Evolutionary conservation across 2,888 invertebrate genomes (phyloP).

Genomic region (Ferdinandea cuprea): DNA sequence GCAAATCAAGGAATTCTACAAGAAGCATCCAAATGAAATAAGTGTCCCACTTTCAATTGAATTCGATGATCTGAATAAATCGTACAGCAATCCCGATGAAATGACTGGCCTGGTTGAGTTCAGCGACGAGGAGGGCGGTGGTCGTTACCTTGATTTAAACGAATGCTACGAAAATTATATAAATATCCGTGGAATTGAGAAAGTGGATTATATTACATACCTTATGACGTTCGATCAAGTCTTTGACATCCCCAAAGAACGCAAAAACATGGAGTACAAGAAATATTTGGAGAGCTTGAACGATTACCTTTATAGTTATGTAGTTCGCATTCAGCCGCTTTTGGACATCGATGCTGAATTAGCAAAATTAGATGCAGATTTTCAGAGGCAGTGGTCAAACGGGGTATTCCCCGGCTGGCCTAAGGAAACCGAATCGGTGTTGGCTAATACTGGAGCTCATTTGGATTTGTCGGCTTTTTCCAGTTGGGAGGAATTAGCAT

Average conservation of each 20-base stretch:
- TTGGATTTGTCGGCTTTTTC: slow-evolving; percentile 99
- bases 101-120: slow-evolving; percentile 96
- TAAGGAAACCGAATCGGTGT: slow-evolving; percentile 96
- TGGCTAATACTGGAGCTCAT: slow-evolving; percentile 97
- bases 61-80: slow-evolving; percentile 96
- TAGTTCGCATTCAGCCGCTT: slow-evolving; percentile 92
- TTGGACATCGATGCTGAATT: slow-evolving; percentile 92
- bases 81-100: slow-evolving; percentile 94
- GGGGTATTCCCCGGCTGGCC: slow-evolving; percentile 98
- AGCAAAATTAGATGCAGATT: slow-evolving; percentile 90
- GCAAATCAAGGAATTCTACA: slow-evolving; percentile 97
- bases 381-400: slow-evolving; percentile 93
- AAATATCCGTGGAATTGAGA: slow-evolving; percentile 98
- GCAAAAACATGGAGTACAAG: slow-evolving; percentile 93
- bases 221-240: slow-evolving; percentile 96
- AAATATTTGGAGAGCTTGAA: slow-evolving; percentile 92
- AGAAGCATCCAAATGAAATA: slow-evolving; percentile 97
- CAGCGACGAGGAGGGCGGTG: slow-evolving; percentile 99
- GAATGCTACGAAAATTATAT: slow-evolving; percentile 98
- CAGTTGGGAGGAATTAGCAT: slow-evolving; percentile 98
- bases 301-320: slow-evolving; percentile 93
- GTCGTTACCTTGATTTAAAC: slow-evolving; percentile 98
- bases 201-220: slow-evolving; percentile 98
- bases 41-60: slow-evolving; percentile 98
- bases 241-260: slow-evolving; percentile 96